Conservation (phyloP, 2,113 vertebrate genomes). For the Morone chrysops region DNA sequence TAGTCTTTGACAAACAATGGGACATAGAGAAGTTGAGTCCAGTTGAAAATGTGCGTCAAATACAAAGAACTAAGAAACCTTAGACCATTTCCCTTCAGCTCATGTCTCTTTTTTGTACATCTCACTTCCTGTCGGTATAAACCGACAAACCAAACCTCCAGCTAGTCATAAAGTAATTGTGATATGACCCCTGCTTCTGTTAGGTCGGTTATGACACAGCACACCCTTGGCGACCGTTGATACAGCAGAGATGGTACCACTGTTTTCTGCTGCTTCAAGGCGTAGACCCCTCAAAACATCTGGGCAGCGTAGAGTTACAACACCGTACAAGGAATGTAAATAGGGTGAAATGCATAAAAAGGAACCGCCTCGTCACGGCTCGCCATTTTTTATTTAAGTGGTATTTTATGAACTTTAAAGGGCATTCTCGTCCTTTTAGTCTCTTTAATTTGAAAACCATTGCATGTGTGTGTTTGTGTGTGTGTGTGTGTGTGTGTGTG, state of each 20-base stretch:
- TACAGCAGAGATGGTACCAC: not conserved
- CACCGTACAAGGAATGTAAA: not conserved
- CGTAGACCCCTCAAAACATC: not conserved
- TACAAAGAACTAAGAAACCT: constrained; percentile 22
- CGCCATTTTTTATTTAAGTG: not conserved
- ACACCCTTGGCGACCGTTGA: not conserved
- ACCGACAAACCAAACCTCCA: not conserved
- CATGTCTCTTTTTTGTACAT: not conserved
- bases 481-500: not conserved
- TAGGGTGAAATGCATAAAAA: not conserved
- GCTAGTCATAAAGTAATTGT: constrained; percentile 27
- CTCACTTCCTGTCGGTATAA: constrained; percentile 3
- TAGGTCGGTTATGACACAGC: constrained; percentile 35
- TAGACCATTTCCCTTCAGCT: constrained; percentile 43
- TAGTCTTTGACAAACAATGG: not conserved
- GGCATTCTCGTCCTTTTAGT: not conserved
- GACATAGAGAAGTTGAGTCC: not conserved
- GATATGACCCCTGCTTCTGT: constrained; percentile 38
- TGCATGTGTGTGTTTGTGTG: not conserved
- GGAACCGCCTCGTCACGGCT: not conserved
- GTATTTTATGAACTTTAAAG: constrained; percentile 17
- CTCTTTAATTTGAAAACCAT: not conserved
- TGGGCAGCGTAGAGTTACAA: not conserved
- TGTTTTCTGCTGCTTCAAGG: not conserved
- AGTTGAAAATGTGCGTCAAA: not conserved